A percentile compares a stretch with the other conserved stretches of the same genome.
phyloP scores from a whole-genome alignment of 2,888 invertebrate genomes.

The Colostygia pectinataria region DNA sequence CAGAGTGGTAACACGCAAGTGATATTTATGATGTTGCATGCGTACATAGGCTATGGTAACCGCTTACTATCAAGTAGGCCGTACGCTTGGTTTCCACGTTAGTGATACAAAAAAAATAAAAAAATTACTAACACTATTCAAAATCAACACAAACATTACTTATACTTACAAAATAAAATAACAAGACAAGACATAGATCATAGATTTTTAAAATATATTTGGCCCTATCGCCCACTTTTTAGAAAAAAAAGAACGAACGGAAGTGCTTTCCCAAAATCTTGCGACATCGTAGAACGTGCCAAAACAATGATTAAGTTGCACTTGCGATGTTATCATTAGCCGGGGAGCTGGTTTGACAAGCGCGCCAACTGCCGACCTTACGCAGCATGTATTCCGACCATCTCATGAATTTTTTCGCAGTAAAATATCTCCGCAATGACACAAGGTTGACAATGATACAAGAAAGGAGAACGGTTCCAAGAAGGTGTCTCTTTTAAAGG shows the following conservation, averaged over 20 bases:
- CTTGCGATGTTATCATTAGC: constrained; percentile 35
- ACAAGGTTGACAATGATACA: constrained; percentile 56
- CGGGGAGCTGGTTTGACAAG: constrained; percentile 34
- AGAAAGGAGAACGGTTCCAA: constrained; percentile 52
- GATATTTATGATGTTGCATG: no score
- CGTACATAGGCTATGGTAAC: no score
- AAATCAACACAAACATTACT: no score
- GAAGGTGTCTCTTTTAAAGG: constrained; percentile 48
- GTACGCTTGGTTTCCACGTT: no score
- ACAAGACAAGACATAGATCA: no score
- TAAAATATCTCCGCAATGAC: constrained; percentile 46
- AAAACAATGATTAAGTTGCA: constrained; percentile 32
- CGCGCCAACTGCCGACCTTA: constrained; percentile 34
- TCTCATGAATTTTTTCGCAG: constrained; percentile 57
- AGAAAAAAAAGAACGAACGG: background rate
- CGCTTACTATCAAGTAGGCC: no score
- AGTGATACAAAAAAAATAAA: no score
- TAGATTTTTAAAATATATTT: no score
- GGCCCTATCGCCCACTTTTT: no score
- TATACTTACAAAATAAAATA: no score
- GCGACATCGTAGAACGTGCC: constrained; percentile 26
- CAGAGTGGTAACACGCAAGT: no score
- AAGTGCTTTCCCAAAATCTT: constrained; percentile 4
- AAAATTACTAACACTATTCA: no score
- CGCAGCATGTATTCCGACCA: constrained; percentile 47